phyloP scores from a whole-genome alignment of 2,797 vertebrate genomes.

The Rhinoraja longicauda region DNA sequence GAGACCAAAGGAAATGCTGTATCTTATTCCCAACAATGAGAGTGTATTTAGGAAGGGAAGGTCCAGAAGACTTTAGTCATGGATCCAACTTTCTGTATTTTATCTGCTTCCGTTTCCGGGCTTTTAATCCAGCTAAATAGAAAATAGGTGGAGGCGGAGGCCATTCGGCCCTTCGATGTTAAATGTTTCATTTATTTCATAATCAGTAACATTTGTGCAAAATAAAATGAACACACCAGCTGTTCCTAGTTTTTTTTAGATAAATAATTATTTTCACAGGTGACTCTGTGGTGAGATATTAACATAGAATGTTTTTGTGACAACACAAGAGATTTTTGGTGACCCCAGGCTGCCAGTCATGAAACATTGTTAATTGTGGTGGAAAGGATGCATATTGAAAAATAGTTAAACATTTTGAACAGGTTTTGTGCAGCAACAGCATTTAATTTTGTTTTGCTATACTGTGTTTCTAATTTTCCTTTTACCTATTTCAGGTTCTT shows the following conservation, averaged over 20 bases:
- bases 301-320: neutral
- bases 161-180: too few relatives aligned
- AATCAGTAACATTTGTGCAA: neutral
- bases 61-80: neutral
- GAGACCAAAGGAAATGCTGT: neutral
- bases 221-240: too few relatives aligned
- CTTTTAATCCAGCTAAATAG: conserved; percentile 27
- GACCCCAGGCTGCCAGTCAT: too few relatives aligned
- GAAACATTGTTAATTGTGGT: too few relatives aligned
- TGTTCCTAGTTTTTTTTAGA: neutral
- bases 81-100: too few relatives aligned
- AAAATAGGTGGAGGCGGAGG: too few relatives aligned
- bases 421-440: neutral
- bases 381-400: neutral
- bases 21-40: too few relatives aligned
- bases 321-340: too few relatives aligned
- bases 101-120: neutral
- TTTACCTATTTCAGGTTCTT: conserved; percentile 67
- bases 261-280: neutral
- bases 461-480: conserved; percentile 9
- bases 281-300: neutral
- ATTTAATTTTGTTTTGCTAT: neutral
- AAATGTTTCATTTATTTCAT: neutral
- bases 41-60: neutral
- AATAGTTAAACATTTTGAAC: neutral